phyloP scores from a whole-genome alignment of 53 echinoderm and acorn worm genomes.

The Pentamera pediparva region DNA sequence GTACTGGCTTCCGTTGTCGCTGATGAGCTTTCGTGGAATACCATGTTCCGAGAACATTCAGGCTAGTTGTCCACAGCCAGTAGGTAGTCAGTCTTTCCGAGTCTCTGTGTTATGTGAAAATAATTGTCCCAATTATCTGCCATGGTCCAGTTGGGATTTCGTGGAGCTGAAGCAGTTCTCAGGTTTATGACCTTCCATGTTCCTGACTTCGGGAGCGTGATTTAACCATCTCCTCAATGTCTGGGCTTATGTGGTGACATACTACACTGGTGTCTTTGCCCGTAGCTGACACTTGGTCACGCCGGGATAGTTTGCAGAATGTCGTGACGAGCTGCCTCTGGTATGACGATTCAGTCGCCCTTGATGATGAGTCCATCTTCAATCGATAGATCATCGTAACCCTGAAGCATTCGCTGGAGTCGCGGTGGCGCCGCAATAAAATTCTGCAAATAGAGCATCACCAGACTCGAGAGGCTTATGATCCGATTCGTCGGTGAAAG shows the following conservation, averaged over 20 bases:
- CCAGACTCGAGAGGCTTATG: conserved; percentile 71
- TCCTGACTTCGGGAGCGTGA: conserved; percentile 33
- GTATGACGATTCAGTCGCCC: conserved; percentile 33
- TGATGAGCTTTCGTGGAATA: conserved; percentile 21
- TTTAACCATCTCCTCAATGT: conserved; percentile 32
- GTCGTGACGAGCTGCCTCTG: conserved; percentile 7
- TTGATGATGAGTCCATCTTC: conserved; percentile 34
- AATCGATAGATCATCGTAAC: conserved; percentile 44
- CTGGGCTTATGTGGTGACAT: conserved; percentile 43
- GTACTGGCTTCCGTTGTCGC: conserved; percentile 41
- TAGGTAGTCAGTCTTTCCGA: no score
- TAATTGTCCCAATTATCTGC: conserved; percentile 32
- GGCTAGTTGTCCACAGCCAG: background rate
- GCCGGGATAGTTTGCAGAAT: conserved; percentile 37
- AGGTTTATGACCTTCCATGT: conserved; percentile 19
- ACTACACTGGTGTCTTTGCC: conserved; percentile 38
- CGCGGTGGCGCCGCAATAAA: conserved; percentile 54
- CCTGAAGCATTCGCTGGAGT: conserved; percentile 46
- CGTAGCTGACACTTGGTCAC: conserved; percentile 43
- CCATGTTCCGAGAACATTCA: conserved; percentile 29
- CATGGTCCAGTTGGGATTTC: conserved; percentile 46
- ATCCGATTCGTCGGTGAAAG: conserved; percentile 58
- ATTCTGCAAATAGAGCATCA: conserved; percentile 58
- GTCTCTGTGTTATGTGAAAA: conserved; percentile 7
- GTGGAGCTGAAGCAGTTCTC: conserved; percentile 40